Base-by-base conservation (phyloP, 2,888 invertebrate genomes). In the Conistra vaccinii region DNA sequence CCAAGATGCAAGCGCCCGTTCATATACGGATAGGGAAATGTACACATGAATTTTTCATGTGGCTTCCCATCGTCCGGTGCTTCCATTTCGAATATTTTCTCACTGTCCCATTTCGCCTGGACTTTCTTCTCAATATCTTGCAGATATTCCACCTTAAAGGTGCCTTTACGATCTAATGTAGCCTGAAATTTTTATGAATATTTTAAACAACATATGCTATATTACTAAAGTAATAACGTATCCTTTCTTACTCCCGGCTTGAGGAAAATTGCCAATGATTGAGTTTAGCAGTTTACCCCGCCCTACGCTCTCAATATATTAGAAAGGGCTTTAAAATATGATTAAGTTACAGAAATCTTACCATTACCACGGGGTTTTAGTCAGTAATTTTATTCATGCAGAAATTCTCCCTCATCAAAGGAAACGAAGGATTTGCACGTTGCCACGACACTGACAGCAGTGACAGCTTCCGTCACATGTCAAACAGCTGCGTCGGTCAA, bases 11-110 rank as follows among this genome's bases (percentile, higher is more conserved):
- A 97, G 63, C 99, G 97, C 17, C 99, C 99, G 97, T 99, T 99
- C 99, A 99, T 99, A 92, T 99, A 99, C 0, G 99, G 99, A 95
- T 98, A 99, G 1, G 99, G 99, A 96, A 99, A 99, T 3, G 99
- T 99, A 53, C 98, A 98, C 86, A 99, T 96, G 92, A 98, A 99
- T 92, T 99, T 99, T 82, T 98, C 98, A 89, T 97, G 91, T 26
- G 95, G 93, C 88, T 97, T 97, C 78, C 95, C 97, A 78, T 97
- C 94, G 26, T 92, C 90, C 0, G 98, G 98, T 4, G 99, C 99
- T 96, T 99, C 98, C 69, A 97, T 95, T 95, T 99, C 99, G 93
- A 98, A 98, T 51, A 98, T 97, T 90, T 98, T 98, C 73, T 98
- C 97, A 29, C 96, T 93, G 58, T 98, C 98, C 99, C 99, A 99